These are phyloP conservation scores for Lasioglossum albipes DNA, from an alignment of 1,140 invertebrate species.

Conservation along the genomic window DNA sequence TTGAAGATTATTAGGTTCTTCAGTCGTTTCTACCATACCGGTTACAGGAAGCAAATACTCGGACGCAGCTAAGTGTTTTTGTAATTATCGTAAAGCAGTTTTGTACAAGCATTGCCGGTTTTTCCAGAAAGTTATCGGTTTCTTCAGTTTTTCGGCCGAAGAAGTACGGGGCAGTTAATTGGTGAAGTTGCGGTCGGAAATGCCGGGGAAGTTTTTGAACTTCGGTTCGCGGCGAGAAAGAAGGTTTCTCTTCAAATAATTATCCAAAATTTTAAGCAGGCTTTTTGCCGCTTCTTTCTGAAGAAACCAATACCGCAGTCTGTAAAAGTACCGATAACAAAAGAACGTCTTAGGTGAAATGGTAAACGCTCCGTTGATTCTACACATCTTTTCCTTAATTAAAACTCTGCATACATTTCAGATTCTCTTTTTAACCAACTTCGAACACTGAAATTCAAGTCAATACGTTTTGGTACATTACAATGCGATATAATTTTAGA, in stretches of 20 bases:
- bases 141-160: not conserved
- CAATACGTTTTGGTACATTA: too few species aligned
- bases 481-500: too few species aligned
- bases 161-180: constrained; percentile 7
- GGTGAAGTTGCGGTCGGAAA: constrained; percentile 5
- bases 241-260: constrained; percentile 34
- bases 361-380: not conserved
- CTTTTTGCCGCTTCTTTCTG: not conserved
- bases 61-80: not conserved
- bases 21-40: not conserved
- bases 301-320: too few species aligned
- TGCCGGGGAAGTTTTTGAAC: not conserved
- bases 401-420: too few species aligned
- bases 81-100: not conserved
- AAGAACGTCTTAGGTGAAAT: not conserved
- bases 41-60: not conserved
- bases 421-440: too few species aligned
- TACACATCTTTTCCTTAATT: too few species aligned
- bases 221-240: constrained; percentile 9
- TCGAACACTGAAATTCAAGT: too few species aligned
- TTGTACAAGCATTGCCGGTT: too few species aligned
- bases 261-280: constrained; percentile 34
- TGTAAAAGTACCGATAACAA: not conserved
- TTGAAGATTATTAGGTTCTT: not conserved
- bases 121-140: not conserved